Base-by-base conservation (phyloP, 2,797 vertebrate genomes). In the Naso thynnoides region DNA sequence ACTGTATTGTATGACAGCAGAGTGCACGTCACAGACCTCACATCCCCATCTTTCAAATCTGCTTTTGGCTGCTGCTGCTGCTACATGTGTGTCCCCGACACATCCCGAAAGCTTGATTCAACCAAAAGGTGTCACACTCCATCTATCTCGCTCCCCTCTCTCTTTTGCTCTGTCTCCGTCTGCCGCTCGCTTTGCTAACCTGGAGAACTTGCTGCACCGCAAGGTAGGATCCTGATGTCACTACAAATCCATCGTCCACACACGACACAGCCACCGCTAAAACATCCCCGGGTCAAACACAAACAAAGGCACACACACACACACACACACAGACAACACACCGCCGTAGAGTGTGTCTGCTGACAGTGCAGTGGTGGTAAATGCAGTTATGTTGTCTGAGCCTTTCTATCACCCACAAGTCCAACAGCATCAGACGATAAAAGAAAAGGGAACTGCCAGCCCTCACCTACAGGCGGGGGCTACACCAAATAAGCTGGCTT, bases 191-290 rank as follows among this genome's bases (percentile, higher is more conserved):
- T 52, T 44, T 59, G 80, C 83, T 82, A 86, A 88, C 89, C 87
- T 83, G 83, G 69, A 85, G 78, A 89, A 82, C 72, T 76, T 16
- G 6, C 36, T 80, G 68, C 78, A 84, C 91, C 81, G 75, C 56
- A 0, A 91, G 89, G 69, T 91, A 90, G 65, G 70, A 70, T 88
- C 89, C 83, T 69, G 75, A 85, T 92, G 92, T 91, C 92, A 86
- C 87, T 80, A 81, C 74, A 82, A 88, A 92, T 93, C 78, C 77
- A 84, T 91, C 72, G 69, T 83, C 75, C 52, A 53, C 73, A 41
- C 82, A 72, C 26, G 0, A 42, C 82, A 76, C 53, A 47, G 68
- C 79, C 64, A 42, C 45, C 74, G 58, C 73, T 61, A 57, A 83
- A 86, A 89, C 77, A 78, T 80, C 87, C 85, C 45, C 47, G 2